These are phyloP conservation scores for Pomacea maculata DNA, from an alignment of 1,140 invertebrate genomes.

Conservation along the genomic window DNA sequence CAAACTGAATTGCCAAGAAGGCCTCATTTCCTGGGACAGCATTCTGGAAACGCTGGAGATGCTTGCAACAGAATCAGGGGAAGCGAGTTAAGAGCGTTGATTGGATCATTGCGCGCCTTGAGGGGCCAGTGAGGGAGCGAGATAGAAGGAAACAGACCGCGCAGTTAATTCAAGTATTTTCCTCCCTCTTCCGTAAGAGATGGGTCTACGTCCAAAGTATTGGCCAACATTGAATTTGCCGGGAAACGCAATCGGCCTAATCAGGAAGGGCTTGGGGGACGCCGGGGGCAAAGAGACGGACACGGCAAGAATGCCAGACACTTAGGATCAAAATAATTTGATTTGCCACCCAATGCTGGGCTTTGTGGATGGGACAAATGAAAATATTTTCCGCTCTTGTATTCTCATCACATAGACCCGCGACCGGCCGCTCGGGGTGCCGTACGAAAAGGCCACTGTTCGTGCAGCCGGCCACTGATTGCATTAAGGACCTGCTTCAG, in stretches of 20 bases:
- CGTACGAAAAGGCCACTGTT: slow-evolving; percentile 4
- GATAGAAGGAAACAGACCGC: not conserved
- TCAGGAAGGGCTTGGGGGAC: not conserved
- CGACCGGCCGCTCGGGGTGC: slow-evolving; percentile 1
- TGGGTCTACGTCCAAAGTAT: slow-evolving; percentile 1
- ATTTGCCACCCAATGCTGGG: slow-evolving; percentile 23
- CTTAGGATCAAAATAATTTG: slow-evolving; percentile 28
- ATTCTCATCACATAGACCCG: slow-evolving; percentile 27
- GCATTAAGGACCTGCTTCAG: slow-evolving; percentile 14
- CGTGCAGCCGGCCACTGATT: slow-evolving; percentile 8
- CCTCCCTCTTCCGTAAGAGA: slow-evolving; percentile 1
- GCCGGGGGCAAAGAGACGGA: slow-evolving; percentile 4
- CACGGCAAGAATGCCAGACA: slow-evolving; percentile 18
- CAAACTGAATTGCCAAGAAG: slow-evolving; percentile 5
- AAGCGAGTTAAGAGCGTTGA: slow-evolving; percentile 17
- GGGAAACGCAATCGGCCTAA: slow-evolving; percentile 23
- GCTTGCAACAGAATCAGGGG: not conserved
- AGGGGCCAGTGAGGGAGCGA: slow-evolving; percentile 2
- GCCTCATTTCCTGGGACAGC: slow-evolving; percentile 13
- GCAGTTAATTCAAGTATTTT: slow-evolving; percentile 25
- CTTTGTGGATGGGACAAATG: slow-evolving; percentile 37
- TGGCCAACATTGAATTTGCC: slow-evolving; percentile 19
- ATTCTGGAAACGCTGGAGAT: slow-evolving; percentile 9
- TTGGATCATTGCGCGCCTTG: slow-evolving; percentile 22
- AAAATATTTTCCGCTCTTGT: slow-evolving; percentile 44